Base-by-base conservation (phyloP, 1,140 invertebrate species). In the Anastrepha ludens region DNA sequence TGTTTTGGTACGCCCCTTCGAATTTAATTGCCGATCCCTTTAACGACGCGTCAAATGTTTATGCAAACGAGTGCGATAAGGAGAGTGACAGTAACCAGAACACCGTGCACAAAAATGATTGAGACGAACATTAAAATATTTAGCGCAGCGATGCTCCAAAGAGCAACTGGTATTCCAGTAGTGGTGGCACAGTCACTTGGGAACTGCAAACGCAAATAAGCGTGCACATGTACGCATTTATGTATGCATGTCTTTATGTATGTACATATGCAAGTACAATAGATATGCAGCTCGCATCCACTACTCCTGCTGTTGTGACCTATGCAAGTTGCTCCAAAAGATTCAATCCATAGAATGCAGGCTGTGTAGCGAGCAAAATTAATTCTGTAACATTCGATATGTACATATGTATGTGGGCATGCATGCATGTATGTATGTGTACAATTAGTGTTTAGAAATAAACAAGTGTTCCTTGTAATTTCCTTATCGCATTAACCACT, bases 381-480 rank as follows among this genome's bases (percentile, higher is more conserved):
- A 29, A 0, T 29, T 29, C 29, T 29, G 29, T 29, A 29, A 29
- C 29, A 29, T 29, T 29, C 1, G 29, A n/a, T 8, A 58, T 20
- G 44, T 81, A 81, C 7, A 20, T 55, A 81, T 81, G 47, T 9
- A 47, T 44, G 41, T 41, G 15, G 17, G 15, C 15, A 17, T 13
- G 4, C 50, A 7, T 55, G 11, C 50, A 47, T 15, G 11, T 17
- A 74, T 74, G 41, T 74, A 47, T 7, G 60, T 17, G n/a, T 74
- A n/a, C 39, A 39, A 74, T 74, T 47, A 29, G 29, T 29, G 29
- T 55, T 11, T 55, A 55, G 74, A 81, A 50, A 81, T 81, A 3
- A 81, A 81, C 74, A 81, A 81, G 74, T 81, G 74, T 29, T 81
- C 20, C 47, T 47, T 11, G 55, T 55, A 81, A 81, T 81, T 81